phyloP scores from a whole-genome alignment of 2,888 invertebrate genomes.

The Scrobipalpa costella region DNA sequence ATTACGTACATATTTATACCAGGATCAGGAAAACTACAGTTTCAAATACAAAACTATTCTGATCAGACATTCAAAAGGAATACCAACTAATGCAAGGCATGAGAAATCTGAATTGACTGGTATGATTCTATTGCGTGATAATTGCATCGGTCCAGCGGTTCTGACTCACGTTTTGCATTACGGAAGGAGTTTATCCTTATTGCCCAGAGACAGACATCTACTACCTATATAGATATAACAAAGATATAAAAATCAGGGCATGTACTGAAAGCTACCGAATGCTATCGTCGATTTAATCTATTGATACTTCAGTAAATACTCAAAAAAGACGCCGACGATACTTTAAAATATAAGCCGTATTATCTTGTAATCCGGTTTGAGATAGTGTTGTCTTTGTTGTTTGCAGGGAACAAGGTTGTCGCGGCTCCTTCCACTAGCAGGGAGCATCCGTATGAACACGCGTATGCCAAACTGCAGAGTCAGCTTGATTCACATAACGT shows the following conservation, averaged over 20 bases:
- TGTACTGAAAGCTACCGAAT: neutral
- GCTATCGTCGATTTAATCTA: neutral
- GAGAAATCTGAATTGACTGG: neutral
- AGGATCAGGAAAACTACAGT: no score
- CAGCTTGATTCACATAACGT: conserved; percentile 45
- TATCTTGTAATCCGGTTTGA: conserved; percentile 17
- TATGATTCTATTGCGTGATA: conserved; percentile 1
- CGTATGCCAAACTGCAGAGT: conserved; percentile 87
- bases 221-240: neutral
- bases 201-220: conserved; percentile 7
- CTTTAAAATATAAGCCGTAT: neutral
- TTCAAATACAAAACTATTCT: no score
- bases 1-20: no score
- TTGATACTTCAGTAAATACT: neutral
- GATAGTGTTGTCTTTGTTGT: conserved; percentile 2
- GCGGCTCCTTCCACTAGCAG: conserved; percentile 63
- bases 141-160: neutral
- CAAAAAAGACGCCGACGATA: neutral
- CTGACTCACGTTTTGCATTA: conserved; percentile 3
- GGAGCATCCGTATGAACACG: conserved; percentile 87
- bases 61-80: neutral
- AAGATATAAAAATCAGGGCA: neutral
- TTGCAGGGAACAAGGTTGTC: conserved; percentile 59
- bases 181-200: conserved; percentile 11
- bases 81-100: neutral